phyloP scores from a whole-genome alignment of 1,140 invertebrate genomes.

The Diplogasteroides magnus region DNA sequence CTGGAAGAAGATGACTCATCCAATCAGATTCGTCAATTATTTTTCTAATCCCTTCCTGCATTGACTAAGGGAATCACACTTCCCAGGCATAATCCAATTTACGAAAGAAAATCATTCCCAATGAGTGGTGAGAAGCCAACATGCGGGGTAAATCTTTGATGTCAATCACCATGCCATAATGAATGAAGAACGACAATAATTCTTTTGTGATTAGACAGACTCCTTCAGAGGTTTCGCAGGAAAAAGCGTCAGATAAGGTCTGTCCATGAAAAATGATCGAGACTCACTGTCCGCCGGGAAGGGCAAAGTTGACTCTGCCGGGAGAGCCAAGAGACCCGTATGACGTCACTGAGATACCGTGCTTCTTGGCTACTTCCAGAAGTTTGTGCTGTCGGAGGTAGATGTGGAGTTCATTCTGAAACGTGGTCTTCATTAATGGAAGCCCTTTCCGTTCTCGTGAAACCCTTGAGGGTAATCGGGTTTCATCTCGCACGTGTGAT shows the following conservation, averaged over 20 bases:
- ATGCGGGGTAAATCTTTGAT: no score
- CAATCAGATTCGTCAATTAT: no score
- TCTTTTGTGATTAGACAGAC: not conserved
- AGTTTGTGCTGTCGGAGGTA: conserved; percentile 30
- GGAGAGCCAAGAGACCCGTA: conserved; percentile 37
- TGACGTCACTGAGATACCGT: conserved; percentile 35
- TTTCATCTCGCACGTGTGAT: not conserved
- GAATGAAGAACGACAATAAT: no score
- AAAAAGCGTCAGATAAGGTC: conserved; percentile 15
- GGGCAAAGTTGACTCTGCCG: conserved; percentile 22
- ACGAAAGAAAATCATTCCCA: no score
- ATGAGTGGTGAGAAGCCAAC: no score
- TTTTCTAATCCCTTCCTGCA: no score
- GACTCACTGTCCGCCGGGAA: conserved; percentile 13
- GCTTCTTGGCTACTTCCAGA: conserved; percentile 34
- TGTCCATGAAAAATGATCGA: conserved; percentile 20
- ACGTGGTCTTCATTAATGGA: no score
- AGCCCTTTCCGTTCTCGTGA: not conserved
- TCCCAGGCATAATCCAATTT: no score
- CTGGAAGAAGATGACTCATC: conserved; percentile 6
- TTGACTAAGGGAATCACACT: no score
- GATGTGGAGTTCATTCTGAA: conserved; percentile 38
- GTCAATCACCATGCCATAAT: no score
- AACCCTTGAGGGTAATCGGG: not conserved
- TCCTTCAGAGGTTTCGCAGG: not conserved